phyloP scores from a whole-genome alignment of 2,113 vertebrate genomes.

The Bubo blakistoni region DNA sequence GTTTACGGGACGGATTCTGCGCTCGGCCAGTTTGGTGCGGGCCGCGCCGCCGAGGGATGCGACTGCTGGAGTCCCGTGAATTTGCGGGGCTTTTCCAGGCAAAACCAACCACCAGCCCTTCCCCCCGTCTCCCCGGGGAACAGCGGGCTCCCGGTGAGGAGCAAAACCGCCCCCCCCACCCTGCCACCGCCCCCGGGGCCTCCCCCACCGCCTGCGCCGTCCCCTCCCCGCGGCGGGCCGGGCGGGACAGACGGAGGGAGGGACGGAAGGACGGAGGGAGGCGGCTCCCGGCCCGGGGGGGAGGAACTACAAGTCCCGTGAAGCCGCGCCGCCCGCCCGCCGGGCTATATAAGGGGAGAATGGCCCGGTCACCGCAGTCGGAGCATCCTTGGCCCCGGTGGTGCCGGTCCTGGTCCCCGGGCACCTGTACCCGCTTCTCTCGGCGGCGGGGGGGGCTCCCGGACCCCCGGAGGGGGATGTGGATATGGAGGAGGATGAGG shows the following conservation, averaged over 20 bases:
- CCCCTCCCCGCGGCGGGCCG: not conserved
- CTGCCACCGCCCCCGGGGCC: not conserved
- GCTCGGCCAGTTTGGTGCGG: fast-evolving
- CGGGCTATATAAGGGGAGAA: slow-evolving; percentile 6
- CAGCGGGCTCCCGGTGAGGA: not conserved
- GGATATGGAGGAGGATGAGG: not conserved
- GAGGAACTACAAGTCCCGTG: slow-evolving; percentile 62
- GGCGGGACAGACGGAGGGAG: not conserved
- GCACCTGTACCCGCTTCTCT: too few species aligned
- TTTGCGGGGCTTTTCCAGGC: fast-evolving
- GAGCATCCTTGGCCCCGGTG: not conserved
- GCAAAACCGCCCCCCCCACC: too few species aligned
- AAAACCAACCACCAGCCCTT: fast-evolving
- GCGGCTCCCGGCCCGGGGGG: not conserved
- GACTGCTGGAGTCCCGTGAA: fast-evolving
- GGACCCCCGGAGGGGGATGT: not conserved
- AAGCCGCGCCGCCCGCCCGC: slow-evolving; percentile 28
- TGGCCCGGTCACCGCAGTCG: not conserved
- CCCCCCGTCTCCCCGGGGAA: fast-evolving
- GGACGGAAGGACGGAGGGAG: not conserved
- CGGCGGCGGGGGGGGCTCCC: too few species aligned
- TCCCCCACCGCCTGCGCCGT: not conserved
- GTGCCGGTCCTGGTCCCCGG: fast-evolving
- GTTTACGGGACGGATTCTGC: not conserved
- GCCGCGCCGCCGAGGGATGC: fast-evolving